A percentile compares a stretch with the other conserved stretches of the same genome.
Conservation (phyloP, 1,140 invertebrate genomes). For the Theocolax elegans region DNA sequence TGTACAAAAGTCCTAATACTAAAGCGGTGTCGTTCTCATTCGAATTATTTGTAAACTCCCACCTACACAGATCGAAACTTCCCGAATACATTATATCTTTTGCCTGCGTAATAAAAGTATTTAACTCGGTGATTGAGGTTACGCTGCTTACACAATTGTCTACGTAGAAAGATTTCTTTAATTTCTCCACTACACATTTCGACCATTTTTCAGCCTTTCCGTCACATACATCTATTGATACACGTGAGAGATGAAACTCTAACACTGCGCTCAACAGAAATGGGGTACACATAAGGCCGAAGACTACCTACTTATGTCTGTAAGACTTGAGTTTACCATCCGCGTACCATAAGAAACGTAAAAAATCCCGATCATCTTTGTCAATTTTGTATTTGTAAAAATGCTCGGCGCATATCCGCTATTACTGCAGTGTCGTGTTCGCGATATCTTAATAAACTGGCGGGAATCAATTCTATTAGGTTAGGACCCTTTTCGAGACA, state of each 20-base stretch:
- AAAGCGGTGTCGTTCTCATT: slow-evolving; percentile 1
- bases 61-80: slow-evolving; percentile 51
- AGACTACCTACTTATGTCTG: slow-evolving; percentile 19
- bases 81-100: slow-evolving; percentile 7
- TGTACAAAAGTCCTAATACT: slow-evolving; percentile 47
- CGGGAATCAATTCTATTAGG: slow-evolving; percentile 6
- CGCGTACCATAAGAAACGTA: slow-evolving; percentile 45
- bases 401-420: slow-evolving; percentile 49
- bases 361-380: slow-evolving; percentile 11
- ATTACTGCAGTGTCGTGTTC: slow-evolving; percentile 43
- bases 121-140: too few relatives aligned
- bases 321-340: slow-evolving; percentile 21
- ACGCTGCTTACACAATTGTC: too few relatives aligned
- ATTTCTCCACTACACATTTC: too few relatives aligned
- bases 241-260: neutral
- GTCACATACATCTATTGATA: too few relatives aligned
- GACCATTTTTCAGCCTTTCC: too few relatives aligned
- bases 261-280: slow-evolving; percentile 42
- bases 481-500: slow-evolving; percentile 43
- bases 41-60: slow-evolving; percentile 41
- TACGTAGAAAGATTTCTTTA: too few relatives aligned
- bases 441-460: slow-evolving; percentile 1
- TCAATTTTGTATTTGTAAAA: slow-evolving; percentile 41
- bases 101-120: too few relatives aligned
- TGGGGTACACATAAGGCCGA: slow-evolving; percentile 46